Evolutionary conservation across 2,888 invertebrate genomes (phyloP), one percentile per base, ranked within the genome.

Genomic region (Leptarthrus brevirostris): DNA sequence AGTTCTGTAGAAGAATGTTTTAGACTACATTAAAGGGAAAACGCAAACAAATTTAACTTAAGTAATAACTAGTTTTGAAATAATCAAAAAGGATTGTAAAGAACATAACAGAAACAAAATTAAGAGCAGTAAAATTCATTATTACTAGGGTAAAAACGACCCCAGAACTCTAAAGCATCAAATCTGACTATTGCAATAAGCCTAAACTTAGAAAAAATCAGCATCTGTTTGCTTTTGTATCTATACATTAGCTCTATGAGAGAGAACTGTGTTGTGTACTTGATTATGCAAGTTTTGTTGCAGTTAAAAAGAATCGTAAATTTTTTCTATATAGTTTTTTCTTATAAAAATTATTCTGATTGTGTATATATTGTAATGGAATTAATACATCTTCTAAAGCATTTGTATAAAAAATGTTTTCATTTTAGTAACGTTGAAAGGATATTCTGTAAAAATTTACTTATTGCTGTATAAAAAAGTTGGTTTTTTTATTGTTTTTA

Each of bases 351-450:
- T 3, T 8, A 58, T 16, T 40, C 18, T 61, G 40, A 20, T n/a
- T 66, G 14, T 26, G 30, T 49, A 47, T 26, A 22, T 20, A 16
- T 53, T 53, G 3, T 53, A 53, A 53, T 53, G 10, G 12, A 53
- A 22, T 53, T 53, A 66, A 22, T 24, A 16, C 16, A 18, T 24
- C 5, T 44, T n/a, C 16, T 47, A 49, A 49, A 49, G 66, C 47
- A 66, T 47, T 66, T 66, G 44, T 66, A 66, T 66, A 66, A 66
- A 66, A 66, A 66, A 47, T 66, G 47, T 66, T 47, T 66, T 34
- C 34, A 34, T 36, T 61, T 20, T 16, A 8, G 22, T 36, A 36
- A 16, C 10, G 16, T 12, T 40, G 40, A 22, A 61, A 40, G 22
- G 40, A 34, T 34, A 61, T 20, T 20, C 22, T 61, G 22, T 40